These are phyloP conservation scores for Drosophila persimilis DNA, from an alignment of 1,140 invertebrate genomes.

Conservation along the genomic window DNA sequence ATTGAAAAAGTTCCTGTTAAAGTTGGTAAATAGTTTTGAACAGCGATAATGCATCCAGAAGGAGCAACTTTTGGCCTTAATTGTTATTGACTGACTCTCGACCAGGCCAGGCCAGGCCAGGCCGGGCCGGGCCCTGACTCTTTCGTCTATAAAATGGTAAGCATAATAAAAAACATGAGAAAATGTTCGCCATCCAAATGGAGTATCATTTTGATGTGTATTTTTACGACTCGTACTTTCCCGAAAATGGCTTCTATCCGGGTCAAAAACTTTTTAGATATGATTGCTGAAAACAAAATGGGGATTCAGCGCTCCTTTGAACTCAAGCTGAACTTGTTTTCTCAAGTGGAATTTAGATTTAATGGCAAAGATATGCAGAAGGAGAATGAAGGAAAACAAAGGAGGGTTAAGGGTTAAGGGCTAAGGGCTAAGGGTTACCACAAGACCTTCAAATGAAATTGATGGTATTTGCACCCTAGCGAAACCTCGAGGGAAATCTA, in stretches of 20 bases:
- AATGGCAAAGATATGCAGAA: constrained; percentile 20
- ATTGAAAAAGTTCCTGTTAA: constrained; percentile 75
- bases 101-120: constrained; percentile 5
- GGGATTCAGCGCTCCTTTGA: constrained; percentile 11
- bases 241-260: constrained; percentile 33
- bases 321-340: constrained; percentile 8
- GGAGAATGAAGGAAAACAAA: not conserved
- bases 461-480: not conserved
- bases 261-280: constrained; percentile 36
- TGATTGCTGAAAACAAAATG: constrained; percentile 25
- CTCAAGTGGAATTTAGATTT: constrained; percentile 28
- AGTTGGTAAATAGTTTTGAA: constrained; percentile 60
- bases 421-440: not conserved
- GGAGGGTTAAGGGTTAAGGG: constrained; percentile 1
- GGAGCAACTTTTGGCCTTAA: constrained; percentile 70
- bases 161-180: constrained; percentile 13
- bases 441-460: not conserved
- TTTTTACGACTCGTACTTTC: constrained; percentile 41
- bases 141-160: constrained; percentile 45
- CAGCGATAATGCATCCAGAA: constrained; percentile 2
- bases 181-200: constrained; percentile 55
- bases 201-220: constrained; percentile 52
- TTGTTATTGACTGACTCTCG: constrained; percentile 72
- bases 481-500: no score
- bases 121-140: not conserved